These are phyloP conservation scores for Argyresthia goedartella DNA, from an alignment of 2,888 invertebrate species.

Conservation along the genomic window DNA sequence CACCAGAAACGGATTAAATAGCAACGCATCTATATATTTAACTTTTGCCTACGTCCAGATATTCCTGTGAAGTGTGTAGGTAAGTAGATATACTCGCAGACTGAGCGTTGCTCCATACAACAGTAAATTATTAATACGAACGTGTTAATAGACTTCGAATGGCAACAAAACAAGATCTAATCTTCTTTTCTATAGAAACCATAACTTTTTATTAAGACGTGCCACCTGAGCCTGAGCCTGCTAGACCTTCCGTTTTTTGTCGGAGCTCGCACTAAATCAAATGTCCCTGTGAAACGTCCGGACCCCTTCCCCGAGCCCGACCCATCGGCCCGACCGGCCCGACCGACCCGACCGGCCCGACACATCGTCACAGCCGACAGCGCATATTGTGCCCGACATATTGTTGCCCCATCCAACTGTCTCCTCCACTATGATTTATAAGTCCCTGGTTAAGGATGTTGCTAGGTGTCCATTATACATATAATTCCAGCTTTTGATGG, in stretches of 20 bases:
- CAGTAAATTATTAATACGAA: slow-evolving; percentile 3
- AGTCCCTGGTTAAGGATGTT: too few species aligned
- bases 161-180: slow-evolving; percentile 5
- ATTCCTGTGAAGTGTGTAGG: too few species aligned
- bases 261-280: slow-evolving; percentile 23
- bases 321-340: slow-evolving; percentile 17
- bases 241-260: slow-evolving; percentile 13
- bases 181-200: slow-evolving; percentile 17
- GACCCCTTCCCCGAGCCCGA: slow-evolving; percentile 26
- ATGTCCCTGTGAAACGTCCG: slow-evolving; percentile 11
- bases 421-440: neutral
- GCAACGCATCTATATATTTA: too few species aligned
- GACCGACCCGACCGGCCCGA: too few species aligned
- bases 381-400: neutral
- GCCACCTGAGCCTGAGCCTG: slow-evolving; percentile 22
- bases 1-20: too few species aligned
- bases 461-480: too few species aligned
- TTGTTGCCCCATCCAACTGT: neutral
- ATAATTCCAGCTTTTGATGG: too few species aligned
- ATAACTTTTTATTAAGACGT: slow-evolving; percentile 11
- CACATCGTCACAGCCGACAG: too few species aligned
- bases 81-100: neutral
- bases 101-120: neutral
- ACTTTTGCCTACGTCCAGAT: too few species aligned
- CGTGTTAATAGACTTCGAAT: slow-evolving; percentile 18